Percentiles rank a stretch among this genome's conserved stretches.
Evolutionary conservation across 2,888 invertebrate genomes (phyloP).

Genomic region (Leucoptera coffeella): DNA sequence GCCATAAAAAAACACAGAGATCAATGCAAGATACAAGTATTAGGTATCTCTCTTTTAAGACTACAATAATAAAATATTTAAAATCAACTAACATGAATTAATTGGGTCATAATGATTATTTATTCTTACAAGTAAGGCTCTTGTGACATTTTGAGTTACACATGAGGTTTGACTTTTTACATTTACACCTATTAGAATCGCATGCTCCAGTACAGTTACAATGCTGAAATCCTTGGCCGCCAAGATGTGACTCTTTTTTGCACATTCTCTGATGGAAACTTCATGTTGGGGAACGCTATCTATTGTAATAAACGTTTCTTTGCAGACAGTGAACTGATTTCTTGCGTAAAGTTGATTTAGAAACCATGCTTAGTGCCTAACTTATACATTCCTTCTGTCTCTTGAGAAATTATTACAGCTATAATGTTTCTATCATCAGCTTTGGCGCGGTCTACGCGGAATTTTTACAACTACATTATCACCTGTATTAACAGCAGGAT

Average conservation of each 20-base stretch:
- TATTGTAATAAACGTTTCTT: constrained; percentile 3
- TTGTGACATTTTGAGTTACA: constrained; percentile 1
- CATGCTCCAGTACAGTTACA: constrained; percentile 6
- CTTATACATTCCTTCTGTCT: not conserved
- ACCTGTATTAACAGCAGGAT: too few relatives aligned
- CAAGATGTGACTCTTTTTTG: constrained; percentile 5
- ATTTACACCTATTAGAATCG: constrained; percentile 4
- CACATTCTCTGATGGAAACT: constrained; percentile 2
- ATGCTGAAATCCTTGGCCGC: constrained; percentile 6
- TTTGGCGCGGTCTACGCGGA: not conserved
- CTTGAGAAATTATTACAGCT: too few relatives aligned
- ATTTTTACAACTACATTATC: too few relatives aligned
- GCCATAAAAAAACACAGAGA: not conserved
- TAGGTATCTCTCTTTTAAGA: too few relatives aligned
- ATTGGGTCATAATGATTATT: constrained; percentile 2
- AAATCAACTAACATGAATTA: not conserved
- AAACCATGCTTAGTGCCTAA: constrained; percentile 1
- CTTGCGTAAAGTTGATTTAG: constrained; percentile 5
- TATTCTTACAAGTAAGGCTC: constrained; percentile 1
- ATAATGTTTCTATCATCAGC: not conserved
- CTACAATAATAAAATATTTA: not conserved
- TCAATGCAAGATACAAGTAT: too few relatives aligned
- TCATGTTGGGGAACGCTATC: constrained; percentile 1
- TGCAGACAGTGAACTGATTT: constrained; percentile 5
- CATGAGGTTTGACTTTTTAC: constrained; percentile 3